These are phyloP conservation scores for Oasisia sp. DNA, from an alignment of 2,888 invertebrate species.

Conservation along the genomic window DNA sequence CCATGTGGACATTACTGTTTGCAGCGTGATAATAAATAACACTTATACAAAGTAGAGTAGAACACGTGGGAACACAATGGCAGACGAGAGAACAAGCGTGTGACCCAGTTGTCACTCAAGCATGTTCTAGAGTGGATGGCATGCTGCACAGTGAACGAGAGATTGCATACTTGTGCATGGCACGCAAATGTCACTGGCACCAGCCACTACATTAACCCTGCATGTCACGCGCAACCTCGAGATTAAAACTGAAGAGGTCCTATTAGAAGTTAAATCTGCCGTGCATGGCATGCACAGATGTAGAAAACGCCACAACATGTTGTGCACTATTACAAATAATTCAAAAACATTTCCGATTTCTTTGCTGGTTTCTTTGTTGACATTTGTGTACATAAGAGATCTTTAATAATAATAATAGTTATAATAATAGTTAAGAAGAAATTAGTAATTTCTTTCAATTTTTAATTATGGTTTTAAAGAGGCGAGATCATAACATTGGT, in stretches of 20 bases:
- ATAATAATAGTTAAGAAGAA: too few species aligned
- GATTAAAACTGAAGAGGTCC: not conserved
- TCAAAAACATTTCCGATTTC: not conserved
- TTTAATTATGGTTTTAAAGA: too few species aligned
- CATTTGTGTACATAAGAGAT: not conserved
- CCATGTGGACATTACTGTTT: too few species aligned
- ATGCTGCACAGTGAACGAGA: not conserved
- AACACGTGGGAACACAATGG: too few species aligned
- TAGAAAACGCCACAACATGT: not conserved
- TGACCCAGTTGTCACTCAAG: not conserved
- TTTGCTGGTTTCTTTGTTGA: not conserved
- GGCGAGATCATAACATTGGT: too few species aligned
- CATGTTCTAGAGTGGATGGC: not conserved
- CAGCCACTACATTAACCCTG: not conserved
- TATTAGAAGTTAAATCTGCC: not conserved
- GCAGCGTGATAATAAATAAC: too few species aligned
- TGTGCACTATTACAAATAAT: not conserved
- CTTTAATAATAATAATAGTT: not conserved
- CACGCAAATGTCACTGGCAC: not conserved
- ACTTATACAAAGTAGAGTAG: too few species aligned
- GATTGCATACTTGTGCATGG: not conserved
- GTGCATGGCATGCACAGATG: not conserved
- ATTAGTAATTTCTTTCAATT: too few species aligned
- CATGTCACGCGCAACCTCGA: not conserved
- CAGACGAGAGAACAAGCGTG: not conserved